These are phyloP conservation scores for Sander lucioperca DNA, from an alignment of 2,113 vertebrate genomes.

Conservation along the genomic window DNA sequence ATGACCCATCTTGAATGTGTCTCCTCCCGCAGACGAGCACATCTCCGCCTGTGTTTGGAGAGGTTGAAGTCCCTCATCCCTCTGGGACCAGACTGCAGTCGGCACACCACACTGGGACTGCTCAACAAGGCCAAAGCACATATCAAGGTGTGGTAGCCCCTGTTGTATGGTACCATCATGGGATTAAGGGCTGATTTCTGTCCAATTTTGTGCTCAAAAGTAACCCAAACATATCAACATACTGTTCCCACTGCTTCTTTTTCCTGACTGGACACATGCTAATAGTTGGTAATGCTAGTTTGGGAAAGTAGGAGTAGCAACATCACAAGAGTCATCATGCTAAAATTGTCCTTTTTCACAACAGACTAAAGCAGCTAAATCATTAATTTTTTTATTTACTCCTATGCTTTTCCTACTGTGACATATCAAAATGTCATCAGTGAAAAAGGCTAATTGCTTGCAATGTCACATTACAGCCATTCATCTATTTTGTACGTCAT, in stretches of 20 bases:
- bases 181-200: neutral
- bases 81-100: constrained; percentile 93
- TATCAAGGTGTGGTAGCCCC: constrained; percentile 89
- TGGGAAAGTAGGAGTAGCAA: neutral
- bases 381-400: neutral
- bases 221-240: neutral
- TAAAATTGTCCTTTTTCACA: neutral
- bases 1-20: constrained; percentile 9
- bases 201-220: neutral
- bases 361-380: neutral
- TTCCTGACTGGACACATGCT: neutral
- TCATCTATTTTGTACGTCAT: too few species aligned
- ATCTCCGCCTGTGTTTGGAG: constrained; percentile 96
- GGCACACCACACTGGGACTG: constrained; percentile 96
- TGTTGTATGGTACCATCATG: neutral
- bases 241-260: neutral
- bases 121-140: constrained; percentile 98
- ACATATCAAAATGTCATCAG: neutral
- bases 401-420: neutral
- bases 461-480: neutral
- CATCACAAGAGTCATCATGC: neutral
- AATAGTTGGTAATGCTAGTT: neutral
- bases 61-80: constrained; percentile 96
- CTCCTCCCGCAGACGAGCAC: constrained; percentile 89
- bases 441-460: neutral